Base-by-base conservation (phyloP, 1,140 invertebrate genomes). In the Achroia grisella region DNA sequence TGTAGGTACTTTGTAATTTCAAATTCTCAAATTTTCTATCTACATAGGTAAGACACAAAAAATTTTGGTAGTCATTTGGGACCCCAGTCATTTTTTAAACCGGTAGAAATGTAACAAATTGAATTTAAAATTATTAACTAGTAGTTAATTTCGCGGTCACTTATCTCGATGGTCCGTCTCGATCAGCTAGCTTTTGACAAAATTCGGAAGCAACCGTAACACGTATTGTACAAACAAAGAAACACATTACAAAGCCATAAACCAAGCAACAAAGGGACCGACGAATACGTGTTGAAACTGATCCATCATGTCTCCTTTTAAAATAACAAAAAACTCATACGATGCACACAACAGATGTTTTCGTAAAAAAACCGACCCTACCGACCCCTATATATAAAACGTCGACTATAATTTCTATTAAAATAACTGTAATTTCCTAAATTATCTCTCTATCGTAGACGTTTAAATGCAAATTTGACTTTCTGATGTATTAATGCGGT, bases 291-390 rank as follows among this genome's bases (percentile, higher is more conserved):
- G 80, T 84, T 84, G 80, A 84, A 82, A 82, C 80, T 82, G 80
- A 84, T 84, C 78, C 78, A 82, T 84, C 80, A 82, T 80, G 80
- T 82, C 78, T 80, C 76, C 78, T 84, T 84, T 80, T 82, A 71
- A 80, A 80, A 84, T 79, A 79, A 80, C 72, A 80, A 81, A 84
- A 78, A 65, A 77, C 71, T 74, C 74, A 71, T 75, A 72, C 66
- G 68, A 71, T 70, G 52, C 60, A 79, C 66, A 80, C 74, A 84
- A 84, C 80, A 84, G 80, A 84, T 84, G 80, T 77, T 79, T 80
- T 74, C 39, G 56, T 75, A 80, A 81, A 84, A 59, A 81, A 82
- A 68, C 50, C 63, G 54, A 70, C 69, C 71, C 72, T 64, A 59
- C 56, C 68, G 52, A 67, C 62, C 64, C 69, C 59, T 54, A 45